These are phyloP conservation scores for Scaptodrosophila latifasciaeformis DNA, from an alignment of 2,888 invertebrate species.

Conservation along the genomic window DNA sequence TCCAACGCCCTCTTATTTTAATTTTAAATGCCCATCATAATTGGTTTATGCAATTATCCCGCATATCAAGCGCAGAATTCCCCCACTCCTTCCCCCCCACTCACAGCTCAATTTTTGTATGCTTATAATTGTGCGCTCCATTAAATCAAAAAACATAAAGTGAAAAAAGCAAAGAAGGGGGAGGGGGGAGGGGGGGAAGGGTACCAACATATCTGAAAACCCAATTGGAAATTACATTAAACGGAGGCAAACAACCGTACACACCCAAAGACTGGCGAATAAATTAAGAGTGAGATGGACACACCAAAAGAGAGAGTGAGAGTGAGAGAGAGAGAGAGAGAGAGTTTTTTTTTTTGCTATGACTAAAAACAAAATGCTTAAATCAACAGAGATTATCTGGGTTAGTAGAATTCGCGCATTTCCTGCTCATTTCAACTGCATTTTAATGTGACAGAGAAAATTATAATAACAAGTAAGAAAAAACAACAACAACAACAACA, in stretches of 20 bases:
- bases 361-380: constrained; percentile 45
- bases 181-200: neutral
- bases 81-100: too few species aligned
- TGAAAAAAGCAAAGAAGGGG: constrained; percentile 1
- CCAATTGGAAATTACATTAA: constrained; percentile 18
- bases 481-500: constrained; percentile 20
- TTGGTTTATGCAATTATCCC: too few species aligned
- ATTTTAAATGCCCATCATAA: too few species aligned
- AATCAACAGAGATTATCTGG: constrained; percentile 57
- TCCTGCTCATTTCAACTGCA: constrained; percentile 60
- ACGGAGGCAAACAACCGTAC: neutral
- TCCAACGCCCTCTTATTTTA: too few species aligned
- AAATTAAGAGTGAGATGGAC: neutral
- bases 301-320: neutral
- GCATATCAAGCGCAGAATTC: too few species aligned
- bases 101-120: constrained; percentile 3
- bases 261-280: neutral
- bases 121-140: constrained; percentile 54
- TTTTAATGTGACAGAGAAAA: constrained; percentile 57
- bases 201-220: constrained; percentile 3
- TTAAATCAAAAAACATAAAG: constrained; percentile 42
- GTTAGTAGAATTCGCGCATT: constrained; percentile 66
- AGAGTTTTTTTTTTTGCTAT: constrained; percentile 18
- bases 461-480: constrained; percentile 44
- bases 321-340: neutral